A percentile compares a stretch with the other conserved stretches of the same genome.
phyloP scores from a whole-genome alignment of 2,888 invertebrate genomes.

The Eristalinus sepulchralis region DNA sequence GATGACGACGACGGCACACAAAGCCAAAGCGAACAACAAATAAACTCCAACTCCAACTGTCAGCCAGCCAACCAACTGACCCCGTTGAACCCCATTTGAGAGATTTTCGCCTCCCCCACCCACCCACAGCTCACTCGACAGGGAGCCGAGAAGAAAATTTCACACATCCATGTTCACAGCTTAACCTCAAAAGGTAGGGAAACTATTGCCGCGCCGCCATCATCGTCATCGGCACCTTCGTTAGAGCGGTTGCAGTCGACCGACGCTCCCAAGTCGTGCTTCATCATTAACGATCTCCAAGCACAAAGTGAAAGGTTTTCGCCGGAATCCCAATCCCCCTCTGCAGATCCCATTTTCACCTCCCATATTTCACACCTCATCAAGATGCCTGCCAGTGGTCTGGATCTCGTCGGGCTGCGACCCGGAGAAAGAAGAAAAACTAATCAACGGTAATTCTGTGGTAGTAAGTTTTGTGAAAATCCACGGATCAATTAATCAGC shows the following conservation, averaged over 20 bases:
- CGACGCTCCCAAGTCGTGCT: slow-evolving; percentile 39
- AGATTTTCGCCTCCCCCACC: slow-evolving; percentile 29
- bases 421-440: slow-evolving; percentile 40
- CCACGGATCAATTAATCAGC: slow-evolving; percentile 67
- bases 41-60: slow-evolving; percentile 25
- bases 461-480: slow-evolving; percentile 49
- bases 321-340: slow-evolving; percentile 29
- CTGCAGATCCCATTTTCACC: not conserved
- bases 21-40: slow-evolving; percentile 61
- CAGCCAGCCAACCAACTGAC: slow-evolving; percentile 48
- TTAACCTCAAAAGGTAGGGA: slow-evolving; percentile 60
- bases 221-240: not conserved
- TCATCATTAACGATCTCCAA: slow-evolving; percentile 29
- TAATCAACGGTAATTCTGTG: slow-evolving; percentile 67
- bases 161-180: slow-evolving; percentile 70
- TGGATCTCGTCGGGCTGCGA: slow-evolving; percentile 1
- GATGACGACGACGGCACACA: slow-evolving; percentile 31
- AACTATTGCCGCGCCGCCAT: not conserved
- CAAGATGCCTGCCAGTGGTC: slow-evolving; percentile 29
- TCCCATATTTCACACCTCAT: slow-evolving; percentile 65
- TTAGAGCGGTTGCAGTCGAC: not conserved
- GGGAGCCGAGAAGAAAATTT: slow-evolving; percentile 42
- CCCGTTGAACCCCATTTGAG: slow-evolving; percentile 64
- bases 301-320: slow-evolving; percentile 66
- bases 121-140: not conserved